phyloP scores from a whole-genome alignment of 2,888 invertebrate species.

The Camponotus fellah region DNA sequence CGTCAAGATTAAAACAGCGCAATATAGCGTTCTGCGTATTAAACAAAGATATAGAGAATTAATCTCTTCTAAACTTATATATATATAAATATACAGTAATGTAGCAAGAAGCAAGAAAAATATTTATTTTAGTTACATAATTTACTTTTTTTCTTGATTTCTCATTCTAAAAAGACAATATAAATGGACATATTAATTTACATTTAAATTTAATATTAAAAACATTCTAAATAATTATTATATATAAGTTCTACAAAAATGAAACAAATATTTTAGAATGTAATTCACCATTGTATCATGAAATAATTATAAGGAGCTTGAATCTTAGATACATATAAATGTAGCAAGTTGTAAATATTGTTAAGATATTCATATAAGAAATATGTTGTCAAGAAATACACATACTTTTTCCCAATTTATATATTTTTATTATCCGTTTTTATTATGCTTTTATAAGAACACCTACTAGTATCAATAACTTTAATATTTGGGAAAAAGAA shows the following conservation, averaged over 20 bases:
- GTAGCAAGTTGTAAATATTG: slow-evolving; percentile 69
- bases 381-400: slow-evolving; percentile 32
- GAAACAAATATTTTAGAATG: not conserved
- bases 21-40: not conserved
- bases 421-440: slow-evolving; percentile 44
- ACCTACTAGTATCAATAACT: slow-evolving; percentile 16
- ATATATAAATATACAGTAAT: slow-evolving; percentile 44
- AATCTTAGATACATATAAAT: slow-evolving; percentile 66
- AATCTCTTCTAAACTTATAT: slow-evolving; percentile 57
- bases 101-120: not conserved
- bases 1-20: not conserved
- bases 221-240: slow-evolving; percentile 4
- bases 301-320: slow-evolving; percentile 54
- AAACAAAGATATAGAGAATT: slow-evolving; percentile 37
- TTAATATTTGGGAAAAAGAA: slow-evolving; percentile 56
- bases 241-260: not conserved
- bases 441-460: slow-evolving; percentile 60
- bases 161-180: not conserved
- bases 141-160: slow-evolving; percentile 4
- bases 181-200: not conserved
- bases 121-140: slow-evolving; percentile 38
- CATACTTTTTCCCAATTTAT: slow-evolving; percentile 61
- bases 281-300: not conserved
- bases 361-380: slow-evolving; percentile 59
- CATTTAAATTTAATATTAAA: slow-evolving; percentile 2